Evolutionary conservation across 2,797 vertebrate genomes (phyloP).

Genomic region (Spinibarbus caldwelli): DNA sequence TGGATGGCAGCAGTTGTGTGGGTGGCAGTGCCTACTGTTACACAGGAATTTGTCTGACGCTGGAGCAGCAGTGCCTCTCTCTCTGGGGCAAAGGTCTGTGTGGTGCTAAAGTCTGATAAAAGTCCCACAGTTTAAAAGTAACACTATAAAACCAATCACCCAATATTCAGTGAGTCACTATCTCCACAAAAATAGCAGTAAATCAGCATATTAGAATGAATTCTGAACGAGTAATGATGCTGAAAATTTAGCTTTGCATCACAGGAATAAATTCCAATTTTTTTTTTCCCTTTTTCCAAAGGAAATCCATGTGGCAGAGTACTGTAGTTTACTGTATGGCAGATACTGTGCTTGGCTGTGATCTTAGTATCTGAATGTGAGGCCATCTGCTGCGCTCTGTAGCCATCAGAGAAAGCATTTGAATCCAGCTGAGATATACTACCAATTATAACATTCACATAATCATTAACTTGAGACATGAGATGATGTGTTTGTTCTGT

Average conservation of each 20-base stretch:
- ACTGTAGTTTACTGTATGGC: neutral
- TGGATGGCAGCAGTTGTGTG: constrained; percentile 86
- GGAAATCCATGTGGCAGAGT: neutral
- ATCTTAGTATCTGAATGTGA: constrained; percentile 31
- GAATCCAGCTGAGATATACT: neutral
- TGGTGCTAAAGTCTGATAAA: neutral
- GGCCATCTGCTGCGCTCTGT: constrained; percentile 64
- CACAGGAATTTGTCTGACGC: constrained; percentile 95
- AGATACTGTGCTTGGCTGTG: constrained; percentile 28
- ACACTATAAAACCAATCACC: neutral
- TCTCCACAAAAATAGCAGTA: neutral
- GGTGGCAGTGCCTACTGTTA: constrained; percentile 90
- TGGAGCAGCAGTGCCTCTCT: constrained; percentile 90
- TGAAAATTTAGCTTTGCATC: neutral
- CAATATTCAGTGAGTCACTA: neutral
- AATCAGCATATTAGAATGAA: neutral
- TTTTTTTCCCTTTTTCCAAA: neutral
- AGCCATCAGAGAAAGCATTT: neutral
- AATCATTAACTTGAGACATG: neutral
- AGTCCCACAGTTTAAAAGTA: neutral
- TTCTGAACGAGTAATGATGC: neutral
- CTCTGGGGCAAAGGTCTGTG: constrained; percentile 91
- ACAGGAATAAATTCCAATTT: neutral
- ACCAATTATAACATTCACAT: neutral
- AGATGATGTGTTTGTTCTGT: neutral